phyloP scores from a whole-genome alignment of 1,140 invertebrate species.

The Sycobia sp. region DNA sequence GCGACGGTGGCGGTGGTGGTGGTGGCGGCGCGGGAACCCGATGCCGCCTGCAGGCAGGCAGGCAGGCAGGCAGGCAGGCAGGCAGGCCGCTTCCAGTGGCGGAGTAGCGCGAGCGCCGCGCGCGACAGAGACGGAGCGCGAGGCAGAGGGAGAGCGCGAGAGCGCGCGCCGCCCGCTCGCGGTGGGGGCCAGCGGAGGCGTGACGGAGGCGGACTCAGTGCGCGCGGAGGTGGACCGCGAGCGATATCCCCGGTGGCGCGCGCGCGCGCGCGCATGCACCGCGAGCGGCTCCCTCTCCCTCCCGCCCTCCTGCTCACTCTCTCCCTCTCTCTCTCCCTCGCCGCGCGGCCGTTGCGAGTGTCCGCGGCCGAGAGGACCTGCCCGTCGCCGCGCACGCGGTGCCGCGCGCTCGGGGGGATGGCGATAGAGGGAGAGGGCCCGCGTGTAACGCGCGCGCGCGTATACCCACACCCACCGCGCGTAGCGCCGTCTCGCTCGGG shows the following conservation, averaged over 20 bases:
- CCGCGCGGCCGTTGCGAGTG: too few species aligned
- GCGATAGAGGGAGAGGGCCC: too few species aligned
- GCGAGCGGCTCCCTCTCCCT: too few species aligned
- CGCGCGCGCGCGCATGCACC: conserved; percentile 40
- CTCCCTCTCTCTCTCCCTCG: too few species aligned
- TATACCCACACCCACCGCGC: conserved; percentile 42
- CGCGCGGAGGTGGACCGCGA: conserved; percentile 61
- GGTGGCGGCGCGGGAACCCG: conserved; percentile 41
- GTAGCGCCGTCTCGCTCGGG: not conserved
- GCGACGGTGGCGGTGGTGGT: conserved; percentile 36
- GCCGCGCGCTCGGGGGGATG: too few species aligned
- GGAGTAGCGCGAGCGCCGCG: conserved; percentile 32
- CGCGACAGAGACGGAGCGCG: not conserved
- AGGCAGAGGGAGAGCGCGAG: not conserved
- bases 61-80: too few species aligned
- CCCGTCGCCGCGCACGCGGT: too few species aligned
- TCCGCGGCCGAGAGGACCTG: too few species aligned
- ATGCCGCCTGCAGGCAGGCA: too few species aligned
- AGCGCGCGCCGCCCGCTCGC: conserved; percentile 39
- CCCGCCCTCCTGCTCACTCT: conserved; percentile 27
- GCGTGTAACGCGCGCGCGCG: too few species aligned
- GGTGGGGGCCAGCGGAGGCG: conserved; percentile 49
- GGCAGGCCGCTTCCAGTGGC: conserved; percentile 12
- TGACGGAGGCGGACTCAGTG: conserved; percentile 54
- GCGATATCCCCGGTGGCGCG: conserved; percentile 44